Evolutionary conservation across 2,888 invertebrate genomes (phyloP).

Genomic region (Ophraella communa): DNA sequence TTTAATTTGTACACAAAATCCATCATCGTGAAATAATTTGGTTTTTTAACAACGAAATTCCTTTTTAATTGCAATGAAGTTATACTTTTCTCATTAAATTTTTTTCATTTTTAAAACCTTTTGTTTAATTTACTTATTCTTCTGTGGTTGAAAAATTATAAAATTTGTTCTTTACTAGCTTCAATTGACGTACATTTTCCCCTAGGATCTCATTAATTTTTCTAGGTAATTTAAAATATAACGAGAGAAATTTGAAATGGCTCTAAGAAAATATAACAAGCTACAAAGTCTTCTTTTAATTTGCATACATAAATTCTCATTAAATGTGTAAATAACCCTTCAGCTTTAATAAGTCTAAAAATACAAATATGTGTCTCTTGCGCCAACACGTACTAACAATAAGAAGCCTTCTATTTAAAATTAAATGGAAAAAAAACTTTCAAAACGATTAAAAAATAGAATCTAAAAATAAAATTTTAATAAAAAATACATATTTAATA

Average conservation of each 20-base stretch:
- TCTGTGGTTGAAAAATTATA: not conserved
- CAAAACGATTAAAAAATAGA: no score
- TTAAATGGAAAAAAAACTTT: no score
- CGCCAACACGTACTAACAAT: no score
- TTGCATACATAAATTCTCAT: not conserved
- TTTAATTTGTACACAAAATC: no score
- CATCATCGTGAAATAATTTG: no score
- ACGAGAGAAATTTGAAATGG: not conserved
- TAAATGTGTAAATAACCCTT: not conserved
- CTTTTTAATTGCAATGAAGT: not conserved
- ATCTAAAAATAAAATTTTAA: no score
- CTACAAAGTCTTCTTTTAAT: not conserved
- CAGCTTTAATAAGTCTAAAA: no score
- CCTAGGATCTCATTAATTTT: not conserved
- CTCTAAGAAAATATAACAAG: not conserved
- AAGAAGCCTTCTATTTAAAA: no score
- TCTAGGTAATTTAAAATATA: not conserved
- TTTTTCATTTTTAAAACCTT: not conserved
- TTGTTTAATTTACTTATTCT: not conserved
- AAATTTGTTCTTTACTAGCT: not conserved
- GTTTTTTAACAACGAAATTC: not conserved
- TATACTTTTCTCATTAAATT: not conserved
- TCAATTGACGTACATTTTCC: not conserved
- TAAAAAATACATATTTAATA: no score
- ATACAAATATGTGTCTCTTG: no score